Evolutionary conservation across 2,888 invertebrate species (phyloP).

Genomic region (Noctua comes): DNA sequence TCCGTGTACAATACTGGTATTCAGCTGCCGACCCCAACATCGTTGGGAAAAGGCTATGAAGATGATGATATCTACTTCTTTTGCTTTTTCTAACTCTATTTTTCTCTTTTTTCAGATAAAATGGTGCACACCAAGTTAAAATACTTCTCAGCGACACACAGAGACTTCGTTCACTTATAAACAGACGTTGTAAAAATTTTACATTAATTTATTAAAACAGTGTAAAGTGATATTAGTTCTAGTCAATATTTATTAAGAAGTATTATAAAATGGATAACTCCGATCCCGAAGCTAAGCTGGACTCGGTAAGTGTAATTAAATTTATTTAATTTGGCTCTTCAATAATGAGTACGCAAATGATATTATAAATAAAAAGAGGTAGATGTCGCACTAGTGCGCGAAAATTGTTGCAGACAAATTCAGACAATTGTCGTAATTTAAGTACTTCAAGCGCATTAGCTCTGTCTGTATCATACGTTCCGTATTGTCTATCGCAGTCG

Average conservation of each 20-base stretch:
- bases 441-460: no score
- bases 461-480: no score
- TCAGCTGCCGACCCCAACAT: no score
- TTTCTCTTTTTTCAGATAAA: conserved; percentile 55
- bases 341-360: no score
- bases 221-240: conserved; percentile 50
- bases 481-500: no score
- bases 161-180: conserved; percentile 26
- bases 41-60: no score
- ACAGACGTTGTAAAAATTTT: conserved; percentile 2
- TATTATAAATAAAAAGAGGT: no score
- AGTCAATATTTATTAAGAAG: conserved; percentile 38
- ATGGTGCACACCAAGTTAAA: conserved; percentile 48
- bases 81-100: neutral
- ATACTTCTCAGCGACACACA: neutral
- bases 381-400: no score
- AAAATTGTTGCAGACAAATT: no score
- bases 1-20: no score
- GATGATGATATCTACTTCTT: no score
- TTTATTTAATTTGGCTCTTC: neutral
- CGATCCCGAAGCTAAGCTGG: conserved; percentile 43
- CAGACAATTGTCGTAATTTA: no score
- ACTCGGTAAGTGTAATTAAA: conserved; percentile 26
- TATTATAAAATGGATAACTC: conserved; percentile 35
- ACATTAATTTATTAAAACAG: conserved; percentile 2